A percentile compares a stretch with the other conserved stretches of the same genome.
phyloP scores from a whole-genome alignment of 2,888 invertebrate species.

The Microctonus brassicae region DNA sequence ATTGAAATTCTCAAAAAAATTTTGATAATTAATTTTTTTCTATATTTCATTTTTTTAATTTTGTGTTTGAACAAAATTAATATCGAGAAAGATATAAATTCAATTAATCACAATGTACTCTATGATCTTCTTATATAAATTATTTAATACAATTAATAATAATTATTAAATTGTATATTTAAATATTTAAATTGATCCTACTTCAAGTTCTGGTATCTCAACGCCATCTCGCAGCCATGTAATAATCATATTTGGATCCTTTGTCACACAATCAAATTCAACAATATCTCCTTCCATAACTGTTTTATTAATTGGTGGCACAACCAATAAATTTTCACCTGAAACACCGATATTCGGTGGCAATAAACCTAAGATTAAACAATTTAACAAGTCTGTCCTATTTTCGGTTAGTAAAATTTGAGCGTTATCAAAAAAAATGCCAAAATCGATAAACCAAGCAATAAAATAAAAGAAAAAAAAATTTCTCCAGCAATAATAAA shows the following conservation, averaged over 20 bases:
- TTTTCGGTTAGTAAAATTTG: conserved; percentile 62
- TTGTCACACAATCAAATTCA: conserved; percentile 85
- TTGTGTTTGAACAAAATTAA: no score
- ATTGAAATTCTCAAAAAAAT: no score
- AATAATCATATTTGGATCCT: conserved; percentile 76
- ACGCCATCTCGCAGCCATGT: conserved; percentile 73
- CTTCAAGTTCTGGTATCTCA: conserved; percentile 69
- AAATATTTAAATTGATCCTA: conserved; percentile 34
- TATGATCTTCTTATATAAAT: not conserved
- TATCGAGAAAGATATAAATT: no score
- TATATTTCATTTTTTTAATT: no score
- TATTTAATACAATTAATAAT: not conserved
- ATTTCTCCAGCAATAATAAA: no score
- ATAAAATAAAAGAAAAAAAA: not conserved
- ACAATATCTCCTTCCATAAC: conserved; percentile 87
- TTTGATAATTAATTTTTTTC: no score
- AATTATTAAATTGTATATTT: not conserved
- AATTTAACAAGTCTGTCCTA: conserved; percentile 68
- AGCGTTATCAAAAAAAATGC: no score
- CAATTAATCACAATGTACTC: no score
- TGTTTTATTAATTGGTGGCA: conserved; percentile 90
- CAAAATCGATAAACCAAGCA: no score
- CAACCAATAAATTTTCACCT: conserved; percentile 90
- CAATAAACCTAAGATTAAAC: conserved; percentile 67
- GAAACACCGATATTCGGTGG: conserved; percentile 66